Evolutionary conservation across 2,113 vertebrate species (phyloP), one percentile per base, ranked within the genome.

Genomic region (Sula dactylatra): DNA sequence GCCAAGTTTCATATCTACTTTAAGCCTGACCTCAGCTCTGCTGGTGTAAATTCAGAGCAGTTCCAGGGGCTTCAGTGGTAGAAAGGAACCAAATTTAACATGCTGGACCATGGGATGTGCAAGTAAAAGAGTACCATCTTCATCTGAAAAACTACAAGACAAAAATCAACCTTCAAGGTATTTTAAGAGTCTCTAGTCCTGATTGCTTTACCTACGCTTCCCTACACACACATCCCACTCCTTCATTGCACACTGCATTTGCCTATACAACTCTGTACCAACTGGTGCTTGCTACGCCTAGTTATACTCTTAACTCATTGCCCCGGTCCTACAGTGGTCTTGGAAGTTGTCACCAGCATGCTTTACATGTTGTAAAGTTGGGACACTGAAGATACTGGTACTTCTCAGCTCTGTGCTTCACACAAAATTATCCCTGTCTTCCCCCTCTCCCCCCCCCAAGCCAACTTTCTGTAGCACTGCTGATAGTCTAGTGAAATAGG

Each of bases 201-300:
- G 44, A 14, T 17, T 11, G 34, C 25, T 65, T 81, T 73, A 47
- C 50, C 58, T 31, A 3, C 29, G 9, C 40, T 6, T 82, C 55
- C 64, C 67, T 7, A 25, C 13, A 40, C 34, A 34, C 7, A 45
- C 11, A 36, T 34, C 31, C 44, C 38, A 34, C 27, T 38, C 38
- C 64, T 20, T 49, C 50, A 7, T 0, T 18, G 40, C 21, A 12
- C 1, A 2, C 49, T 55, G 58, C n/a, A 50, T 31, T 45, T 49
- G 14, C 54, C 58, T 36, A 8, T 7, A 12, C 50, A 58, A 32
- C 31, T 44, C 70, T 59, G 17, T 12, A 17, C 64, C 3, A 4
- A 32, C 61, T n/a, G 24, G 26, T 55, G 31, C 17, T 82, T 79
- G 24, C 66, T 54, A 7, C 31, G 56, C 44, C 79, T 47, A 31